Evolutionary conservation across 1,140 invertebrate genomes (phyloP), one percentile per base, ranked within the genome.

Genomic region (Drosophila arawakana): DNA sequence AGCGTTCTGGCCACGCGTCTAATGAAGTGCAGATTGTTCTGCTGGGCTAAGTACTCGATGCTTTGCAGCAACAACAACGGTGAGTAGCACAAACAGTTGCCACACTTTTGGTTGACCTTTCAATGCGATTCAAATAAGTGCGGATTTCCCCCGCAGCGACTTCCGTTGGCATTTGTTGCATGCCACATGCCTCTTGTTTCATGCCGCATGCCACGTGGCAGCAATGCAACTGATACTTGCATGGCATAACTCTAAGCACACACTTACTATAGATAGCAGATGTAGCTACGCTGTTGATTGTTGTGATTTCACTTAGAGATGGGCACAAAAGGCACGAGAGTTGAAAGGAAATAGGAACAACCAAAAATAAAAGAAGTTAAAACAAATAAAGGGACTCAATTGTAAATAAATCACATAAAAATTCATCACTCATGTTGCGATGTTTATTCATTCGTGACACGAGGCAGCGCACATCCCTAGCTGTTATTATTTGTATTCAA

Each of bases 21-120:
- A 89, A 89, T 89, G 84, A 89, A 89, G 85, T 84, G 80, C 73
- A 57, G 76, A 68, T 61, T 85, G 83, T 86, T 44, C 35, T 84
- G 81, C 59, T 61, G 59, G 59, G 46, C 59, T 47, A 67, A 76
- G 69, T 46, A 60, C 63, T 62, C 76, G 73, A 41, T 15, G 54
- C 76, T 77, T 39, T 15, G 54, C 37, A 30, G 25, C 25, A 81
- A 9, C 66, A 46, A 63, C 44, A 46, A 9, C 44, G 10, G 15
- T 35, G 67, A 76, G 66, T 66, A 60, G 66, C 57, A 9, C 43
- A 3, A 39, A 62, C 65, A 60, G 57, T 67, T 54, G 70, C 82
- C 74, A 76, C 85, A 90, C 78, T 77, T 77, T 75, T 58, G 78
- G 80, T 88, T 90, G 88, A 91, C 82, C 88, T 90, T 88, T 90